Evolutionary conservation across 2,113 vertebrate genomes (phyloP).

Genomic region (Vicugna pacos): DNA sequence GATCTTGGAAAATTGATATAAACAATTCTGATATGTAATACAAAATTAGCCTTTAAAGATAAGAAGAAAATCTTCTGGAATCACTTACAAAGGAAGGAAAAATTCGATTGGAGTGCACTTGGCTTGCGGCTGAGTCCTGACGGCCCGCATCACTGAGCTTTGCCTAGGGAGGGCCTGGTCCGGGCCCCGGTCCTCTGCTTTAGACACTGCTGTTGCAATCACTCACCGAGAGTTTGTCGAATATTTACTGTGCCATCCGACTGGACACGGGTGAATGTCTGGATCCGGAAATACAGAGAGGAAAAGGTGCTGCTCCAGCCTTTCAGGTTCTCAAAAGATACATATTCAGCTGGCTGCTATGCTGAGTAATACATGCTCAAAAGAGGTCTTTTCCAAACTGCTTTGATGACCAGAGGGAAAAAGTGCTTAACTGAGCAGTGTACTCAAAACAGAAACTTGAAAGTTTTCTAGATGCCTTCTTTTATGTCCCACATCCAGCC

Average conservation of each 20-base stretch:
- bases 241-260: neutral
- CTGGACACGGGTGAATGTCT: neutral
- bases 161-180: no score
- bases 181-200: fast-evolving
- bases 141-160: fast-evolving
- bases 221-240: neutral
- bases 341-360: neutral
- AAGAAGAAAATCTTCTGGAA: no score
- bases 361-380: neutral
- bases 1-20: neutral
- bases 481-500: neutral
- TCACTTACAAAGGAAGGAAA: no score
- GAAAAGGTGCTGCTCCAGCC: neutral
- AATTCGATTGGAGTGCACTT: neutral
- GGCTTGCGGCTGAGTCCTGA: fast-evolving
- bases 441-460: neutral
- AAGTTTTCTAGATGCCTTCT: neutral
- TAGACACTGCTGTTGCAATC: neutral
- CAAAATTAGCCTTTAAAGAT: no score
- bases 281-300: neutral
- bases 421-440: neutral
- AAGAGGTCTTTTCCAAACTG: neutral
- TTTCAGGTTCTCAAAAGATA: neutral
- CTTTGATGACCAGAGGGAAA: neutral
- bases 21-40: neutral